Evolutionary conservation across 2,113 vertebrate species (phyloP).

Genomic region (Zosterops borbonicus): DNA sequence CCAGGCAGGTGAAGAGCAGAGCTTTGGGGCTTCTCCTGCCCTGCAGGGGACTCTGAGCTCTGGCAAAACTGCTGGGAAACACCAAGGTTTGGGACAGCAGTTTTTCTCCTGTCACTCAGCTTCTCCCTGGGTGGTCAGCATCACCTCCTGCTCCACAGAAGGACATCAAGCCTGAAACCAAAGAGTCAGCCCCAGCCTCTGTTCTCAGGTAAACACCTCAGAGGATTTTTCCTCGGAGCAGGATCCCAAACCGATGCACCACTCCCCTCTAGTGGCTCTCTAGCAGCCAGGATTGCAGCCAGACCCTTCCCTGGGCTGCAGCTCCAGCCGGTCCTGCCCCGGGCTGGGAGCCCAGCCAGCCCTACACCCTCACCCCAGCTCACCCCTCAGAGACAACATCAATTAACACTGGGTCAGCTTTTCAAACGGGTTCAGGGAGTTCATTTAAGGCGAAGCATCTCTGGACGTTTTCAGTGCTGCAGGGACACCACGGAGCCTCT

Average conservation of each 20-base stretch:
- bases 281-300: not conserved
- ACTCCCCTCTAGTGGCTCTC: conserved; percentile 53
- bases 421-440: not conserved
- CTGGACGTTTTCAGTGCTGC: fast-evolving
- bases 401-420: fast-evolving
- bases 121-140: not conserved
- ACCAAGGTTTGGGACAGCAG: not conserved
- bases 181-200: not conserved
- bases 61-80: not conserved
- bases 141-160: not conserved
- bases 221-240: not conserved
- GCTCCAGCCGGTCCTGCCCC: fast-evolving
- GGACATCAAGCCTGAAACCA: not conserved
- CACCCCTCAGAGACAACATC: not conserved
- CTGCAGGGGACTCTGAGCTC: not conserved
- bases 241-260: not conserved
- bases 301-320: not conserved
- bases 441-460: not conserved
- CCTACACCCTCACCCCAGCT: not conserved
- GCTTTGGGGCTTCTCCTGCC: not conserved
- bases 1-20: not conserved
- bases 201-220: fast-evolving
- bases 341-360: not conserved
- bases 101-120: not conserved
- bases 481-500: not conserved